phyloP scores from a whole-genome alignment of 1,140 invertebrate species.

The Drosophila melanica region DNA sequence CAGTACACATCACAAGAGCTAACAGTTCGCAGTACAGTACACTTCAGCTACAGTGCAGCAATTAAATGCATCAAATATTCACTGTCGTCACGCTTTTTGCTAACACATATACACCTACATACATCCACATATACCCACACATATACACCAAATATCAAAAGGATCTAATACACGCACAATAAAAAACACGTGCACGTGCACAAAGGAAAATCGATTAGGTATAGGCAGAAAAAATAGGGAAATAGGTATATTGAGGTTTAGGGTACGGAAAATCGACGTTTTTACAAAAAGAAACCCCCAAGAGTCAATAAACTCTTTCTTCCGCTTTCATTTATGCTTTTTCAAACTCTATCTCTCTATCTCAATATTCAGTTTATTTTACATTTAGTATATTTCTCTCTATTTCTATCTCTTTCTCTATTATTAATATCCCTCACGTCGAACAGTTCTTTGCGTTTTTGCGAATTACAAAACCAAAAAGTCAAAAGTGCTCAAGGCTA shows the following conservation, averaged over 20 bases:
- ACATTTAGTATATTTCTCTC: constrained; percentile 35
- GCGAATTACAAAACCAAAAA: constrained; percentile 84
- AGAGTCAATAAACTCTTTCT: constrained; percentile 6
- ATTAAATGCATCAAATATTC: constrained; percentile 12
- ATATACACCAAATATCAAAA: not conserved
- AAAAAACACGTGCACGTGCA: constrained; percentile 34
- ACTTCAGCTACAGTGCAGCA: constrained; percentile 39
- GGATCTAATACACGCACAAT: constrained; percentile 36
- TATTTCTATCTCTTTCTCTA: constrained; percentile 35
- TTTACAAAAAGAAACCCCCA: not conserved
- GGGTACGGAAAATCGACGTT: constrained; percentile 20
- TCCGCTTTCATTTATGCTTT: constrained; percentile 63
- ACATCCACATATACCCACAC: constrained; percentile 14
- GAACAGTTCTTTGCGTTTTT: constrained; percentile 84
- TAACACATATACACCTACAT: constrained; percentile 22
- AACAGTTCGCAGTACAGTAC: constrained; percentile 39
- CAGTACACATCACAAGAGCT: constrained; percentile 34
- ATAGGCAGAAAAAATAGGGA: constrained; percentile 12
- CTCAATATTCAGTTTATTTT: constrained; percentile 27
- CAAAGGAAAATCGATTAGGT: constrained; percentile 3
- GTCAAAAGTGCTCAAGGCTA: constrained; percentile 47
- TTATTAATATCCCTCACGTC: constrained; percentile 56
- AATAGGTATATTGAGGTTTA: constrained; percentile 1
- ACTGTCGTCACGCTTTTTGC: constrained; percentile 43
- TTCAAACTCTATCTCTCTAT: constrained; percentile 43